Conservation (phyloP, 2,113 vertebrate genomes). For the Tichodroma muraria region DNA sequence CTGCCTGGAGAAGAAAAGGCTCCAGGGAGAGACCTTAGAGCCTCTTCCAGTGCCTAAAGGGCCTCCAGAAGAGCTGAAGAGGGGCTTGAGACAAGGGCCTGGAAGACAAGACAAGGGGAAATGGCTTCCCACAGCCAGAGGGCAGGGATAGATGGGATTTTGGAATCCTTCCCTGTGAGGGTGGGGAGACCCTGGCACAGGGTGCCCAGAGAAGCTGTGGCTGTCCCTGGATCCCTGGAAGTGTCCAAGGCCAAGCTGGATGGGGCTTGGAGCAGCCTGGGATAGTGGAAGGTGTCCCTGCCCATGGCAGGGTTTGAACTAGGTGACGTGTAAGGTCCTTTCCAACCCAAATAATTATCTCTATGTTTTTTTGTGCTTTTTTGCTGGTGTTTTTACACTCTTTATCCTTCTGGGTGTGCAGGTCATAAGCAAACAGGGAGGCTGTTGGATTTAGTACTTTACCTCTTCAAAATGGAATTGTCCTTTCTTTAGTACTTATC, state of each 20-base stretch:
- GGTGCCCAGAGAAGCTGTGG: not conserved
- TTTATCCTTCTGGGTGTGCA: not conserved
- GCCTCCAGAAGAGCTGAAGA: not conserved
- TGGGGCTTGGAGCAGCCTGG: rapidly evolving
- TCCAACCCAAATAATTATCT: not conserved
- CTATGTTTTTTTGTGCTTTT: not conserved
- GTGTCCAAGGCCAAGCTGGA: not conserved
- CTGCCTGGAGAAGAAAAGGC: not conserved
- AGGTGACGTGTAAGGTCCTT: not conserved
- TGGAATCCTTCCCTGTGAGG: rapidly evolving
- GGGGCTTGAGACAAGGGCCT: rapidly evolving
- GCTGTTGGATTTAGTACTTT: not conserved
- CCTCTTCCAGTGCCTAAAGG: not conserved
- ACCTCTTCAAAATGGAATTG: not conserved
- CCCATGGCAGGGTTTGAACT: rapidly evolving
- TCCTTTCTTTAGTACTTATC: not conserved
- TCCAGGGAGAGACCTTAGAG: not conserved
- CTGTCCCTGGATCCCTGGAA: not conserved
- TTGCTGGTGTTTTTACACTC: not conserved
- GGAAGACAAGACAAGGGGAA: not conserved
- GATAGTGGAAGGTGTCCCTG: rapidly evolving
- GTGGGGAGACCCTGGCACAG: not conserved
- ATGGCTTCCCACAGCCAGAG: not conserved
- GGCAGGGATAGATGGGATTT: too few relatives aligned
- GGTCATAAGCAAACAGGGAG: not conserved